phyloP scores from a whole-genome alignment of 2,113 vertebrate species.

The Spermophilus dauricus region DNA sequence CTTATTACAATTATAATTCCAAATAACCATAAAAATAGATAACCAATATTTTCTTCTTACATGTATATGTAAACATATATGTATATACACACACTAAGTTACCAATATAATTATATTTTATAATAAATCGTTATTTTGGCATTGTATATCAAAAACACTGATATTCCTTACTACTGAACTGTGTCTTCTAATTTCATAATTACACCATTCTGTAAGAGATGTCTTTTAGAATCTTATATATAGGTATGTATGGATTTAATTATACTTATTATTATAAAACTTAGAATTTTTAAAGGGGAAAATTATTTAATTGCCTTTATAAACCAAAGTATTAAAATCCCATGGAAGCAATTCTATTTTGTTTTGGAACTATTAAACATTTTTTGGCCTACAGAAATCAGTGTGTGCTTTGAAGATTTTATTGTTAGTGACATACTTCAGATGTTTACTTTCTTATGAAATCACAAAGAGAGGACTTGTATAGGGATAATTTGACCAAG shows the following conservation, averaged over 20 bases:
- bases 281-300: not conserved
- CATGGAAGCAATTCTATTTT: not conserved
- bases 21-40: not conserved
- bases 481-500: not conserved
- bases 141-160: not conserved
- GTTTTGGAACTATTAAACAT: not conserved
- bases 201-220: slow-evolving; percentile 57
- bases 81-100: too few species aligned
- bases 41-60: not conserved
- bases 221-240: slow-evolving; percentile 65
- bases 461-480: not conserved
- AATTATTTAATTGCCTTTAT: not conserved
- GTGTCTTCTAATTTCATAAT: not conserved
- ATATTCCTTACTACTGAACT: not conserved
- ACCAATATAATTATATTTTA: too few species aligned
- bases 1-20: not conserved
- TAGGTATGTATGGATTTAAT: slow-evolving; percentile 60
- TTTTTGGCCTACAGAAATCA: not conserved
- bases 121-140: slow-evolving; percentile 17
- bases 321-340: not conserved
- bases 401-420: not conserved
- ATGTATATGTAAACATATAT: too few species aligned
- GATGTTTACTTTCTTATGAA: not conserved
- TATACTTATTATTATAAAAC: not conserved
- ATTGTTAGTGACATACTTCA: not conserved